Percentiles rank a stretch among this genome's conserved stretches.
Conservation (phyloP, 64 coral and sea anemone genomes). For the Pocillopora verrucosa region DNA sequence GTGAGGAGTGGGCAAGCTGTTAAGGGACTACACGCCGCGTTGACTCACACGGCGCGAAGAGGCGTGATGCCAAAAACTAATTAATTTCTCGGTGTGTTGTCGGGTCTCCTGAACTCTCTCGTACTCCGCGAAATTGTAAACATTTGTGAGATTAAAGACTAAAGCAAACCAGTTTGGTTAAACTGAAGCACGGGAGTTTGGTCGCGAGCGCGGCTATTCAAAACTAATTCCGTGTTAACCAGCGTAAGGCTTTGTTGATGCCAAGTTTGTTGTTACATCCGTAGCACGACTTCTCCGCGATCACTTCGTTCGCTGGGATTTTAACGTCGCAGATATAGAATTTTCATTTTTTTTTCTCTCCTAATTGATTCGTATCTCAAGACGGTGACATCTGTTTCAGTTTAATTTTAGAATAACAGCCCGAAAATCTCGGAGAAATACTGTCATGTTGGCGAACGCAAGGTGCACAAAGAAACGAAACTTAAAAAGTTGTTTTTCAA, state of each 20-base stretch:
- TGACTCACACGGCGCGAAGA: conserved; percentile 30
- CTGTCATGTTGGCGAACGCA: not conserved
- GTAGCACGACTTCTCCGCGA: not conserved
- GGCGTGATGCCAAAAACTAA: conserved; percentile 65
- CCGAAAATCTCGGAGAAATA: not conserved
- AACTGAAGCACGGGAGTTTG: conserved; percentile 9
- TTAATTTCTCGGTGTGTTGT: conserved; percentile 62
- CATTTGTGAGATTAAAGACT: conserved; percentile 51
- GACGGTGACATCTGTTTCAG: conserved; percentile 22
- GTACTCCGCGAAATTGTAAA: conserved; percentile 46
- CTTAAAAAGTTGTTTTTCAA: conserved; percentile 36
- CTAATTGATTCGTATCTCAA: not conserved
- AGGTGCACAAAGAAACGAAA: not conserved
- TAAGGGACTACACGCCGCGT: conserved; percentile 5
- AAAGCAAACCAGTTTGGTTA: conserved; percentile 43
- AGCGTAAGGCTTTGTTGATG: conserved; percentile 27
- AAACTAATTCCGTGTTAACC: conserved; percentile 18
- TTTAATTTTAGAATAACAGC: not conserved
- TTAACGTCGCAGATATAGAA: not conserved
- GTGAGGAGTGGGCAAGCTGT: conserved; percentile 55
- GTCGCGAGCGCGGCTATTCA: conserved; percentile 40
- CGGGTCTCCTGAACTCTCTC: conserved; percentile 29
- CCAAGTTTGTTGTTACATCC: not conserved
- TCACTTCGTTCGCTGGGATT: not conserved
- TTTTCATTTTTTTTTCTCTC: not conserved